Conservation (phyloP, 2,888 invertebrate genomes). For the Drosophila birchii region DNA sequence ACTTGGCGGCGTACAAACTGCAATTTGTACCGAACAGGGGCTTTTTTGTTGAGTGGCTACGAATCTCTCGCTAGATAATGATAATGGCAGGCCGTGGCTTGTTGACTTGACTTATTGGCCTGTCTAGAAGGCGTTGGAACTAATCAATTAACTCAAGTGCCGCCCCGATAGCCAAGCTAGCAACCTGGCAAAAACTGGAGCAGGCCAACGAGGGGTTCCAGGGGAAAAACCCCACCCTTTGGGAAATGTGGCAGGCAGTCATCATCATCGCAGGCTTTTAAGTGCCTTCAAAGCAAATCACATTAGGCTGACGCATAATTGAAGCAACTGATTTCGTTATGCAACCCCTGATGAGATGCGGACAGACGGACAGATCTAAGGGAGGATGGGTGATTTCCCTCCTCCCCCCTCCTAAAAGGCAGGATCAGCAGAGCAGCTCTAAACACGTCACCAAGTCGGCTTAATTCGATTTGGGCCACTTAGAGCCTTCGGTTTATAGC, state of each 20-base stretch:
- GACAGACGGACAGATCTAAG: slow-evolving; percentile 12
- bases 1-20: slow-evolving; percentile 17
- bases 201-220: slow-evolving; percentile 7
- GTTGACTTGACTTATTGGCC: slow-evolving; percentile 47
- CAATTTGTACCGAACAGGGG: slow-evolving; percentile 30
- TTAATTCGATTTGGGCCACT: slow-evolving; percentile 31
- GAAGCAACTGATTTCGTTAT: slow-evolving; percentile 65
- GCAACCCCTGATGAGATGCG: slow-evolving; percentile 33
- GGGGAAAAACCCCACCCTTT: slow-evolving; percentile 1
- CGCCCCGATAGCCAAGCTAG: slow-evolving; percentile 18
- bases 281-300: slow-evolving; percentile 66
- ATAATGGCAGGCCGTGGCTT: slow-evolving; percentile 2
- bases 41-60: slow-evolving; percentile 20
- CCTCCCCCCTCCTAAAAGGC: not conserved
- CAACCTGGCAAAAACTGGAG: slow-evolving; percentile 26
- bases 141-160: slow-evolving; percentile 76
- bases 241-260: slow-evolving; percentile 47
- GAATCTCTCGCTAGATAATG: slow-evolving; percentile 36
- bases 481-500: slow-evolving; percentile 37
- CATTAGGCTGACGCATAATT: slow-evolving; percentile 66
- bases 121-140: slow-evolving; percentile 50
- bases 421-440: slow-evolving; percentile 39
- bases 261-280: slow-evolving; percentile 3
- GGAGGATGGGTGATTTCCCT: slow-evolving; percentile 6
- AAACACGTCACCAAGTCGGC: slow-evolving; percentile 33